Base-by-base conservation (phyloP, 2,888 invertebrate genomes). In the Yponomeuta cagnagella region DNA sequence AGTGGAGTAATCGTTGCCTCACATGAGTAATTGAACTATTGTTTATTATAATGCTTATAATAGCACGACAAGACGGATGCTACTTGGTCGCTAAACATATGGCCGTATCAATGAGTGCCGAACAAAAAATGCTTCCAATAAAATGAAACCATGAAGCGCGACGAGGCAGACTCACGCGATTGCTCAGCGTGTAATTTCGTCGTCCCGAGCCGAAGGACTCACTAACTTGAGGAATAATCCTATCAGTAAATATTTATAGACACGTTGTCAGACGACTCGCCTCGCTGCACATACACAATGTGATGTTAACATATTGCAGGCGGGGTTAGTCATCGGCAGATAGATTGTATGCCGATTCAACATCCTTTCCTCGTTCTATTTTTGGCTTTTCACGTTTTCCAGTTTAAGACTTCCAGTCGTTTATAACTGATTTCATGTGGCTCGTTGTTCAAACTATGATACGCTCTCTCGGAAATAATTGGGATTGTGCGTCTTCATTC, bases 161-260 rank as follows among this genome's bases (percentile, higher is more conserved):
- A 84, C 88, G 83, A 82, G 79, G 79, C 81, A 81, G 83, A 87
- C 85, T 88, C 88, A 86, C 80, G 81, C 83, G 85, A 86, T 90
- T 90, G 88, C 86, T 90, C 89, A 88, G 81, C 80, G 82, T 82
- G 83, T 88, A 88, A 89, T 89, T 90, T 86, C 77, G 87, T 86
- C 84, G 76, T 78, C 79, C 79, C 82, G 80, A 58, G 52, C 52
- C 52, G 52, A 75, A 79, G 78, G 63, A 68, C 68, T 68, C 23
- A 64, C 63, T 68, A 68, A 79, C 80, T 83, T 78, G 76, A 81
- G 78, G 77, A 83, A 88, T 89, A 88, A 87, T 86, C 86, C 84
- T 86, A 86, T 89, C 87, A 79, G 87, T 87, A 89, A 86, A 89
- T 89, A 86, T 89, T 87, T 86, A 88, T 82, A 80, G 79, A 77